These are phyloP conservation scores for Oligia latruncula DNA, from an alignment of 2,888 invertebrate species.

Conservation along the genomic window DNA sequence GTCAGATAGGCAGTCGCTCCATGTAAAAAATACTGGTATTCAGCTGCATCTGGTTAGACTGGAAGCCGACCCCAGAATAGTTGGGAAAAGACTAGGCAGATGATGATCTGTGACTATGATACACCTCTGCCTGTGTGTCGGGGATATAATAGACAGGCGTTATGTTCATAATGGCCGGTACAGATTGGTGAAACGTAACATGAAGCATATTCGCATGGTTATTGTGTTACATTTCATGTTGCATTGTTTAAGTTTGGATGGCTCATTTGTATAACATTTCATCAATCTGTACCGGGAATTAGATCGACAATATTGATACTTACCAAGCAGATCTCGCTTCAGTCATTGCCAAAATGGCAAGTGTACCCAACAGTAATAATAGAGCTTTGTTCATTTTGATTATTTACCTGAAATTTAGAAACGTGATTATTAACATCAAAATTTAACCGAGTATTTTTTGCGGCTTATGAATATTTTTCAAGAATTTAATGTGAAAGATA, in stretches of 20 bases:
- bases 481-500: not conserved
- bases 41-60: too few relatives aligned
- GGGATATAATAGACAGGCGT: not conserved
- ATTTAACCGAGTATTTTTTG: not conserved
- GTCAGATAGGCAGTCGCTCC: too few relatives aligned
- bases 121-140: not conserved
- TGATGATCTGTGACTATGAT: too few relatives aligned
- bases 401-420: constrained; percentile 35
- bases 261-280: not conserved
- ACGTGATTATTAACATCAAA: not conserved
- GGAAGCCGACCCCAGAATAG: too few relatives aligned
- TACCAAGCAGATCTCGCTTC: constrained; percentile 70
- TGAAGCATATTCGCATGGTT: not conserved
- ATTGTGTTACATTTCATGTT: not conserved
- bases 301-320: constrained; percentile 26
- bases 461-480: not conserved
- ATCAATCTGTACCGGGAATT: not conserved
- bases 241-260: not conserved
- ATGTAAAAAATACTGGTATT: too few relatives aligned
- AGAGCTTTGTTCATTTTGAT: constrained; percentile 73
- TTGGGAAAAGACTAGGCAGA: too few relatives aligned
- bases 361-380: constrained; percentile 65
- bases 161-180: not conserved
- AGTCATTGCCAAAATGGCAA: constrained; percentile 66
- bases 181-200: not conserved